Evolutionary conservation across 2,113 vertebrate species (phyloP), one percentile per base, ranked within the genome.

Genomic region (Pterocles orientalis): DNA sequence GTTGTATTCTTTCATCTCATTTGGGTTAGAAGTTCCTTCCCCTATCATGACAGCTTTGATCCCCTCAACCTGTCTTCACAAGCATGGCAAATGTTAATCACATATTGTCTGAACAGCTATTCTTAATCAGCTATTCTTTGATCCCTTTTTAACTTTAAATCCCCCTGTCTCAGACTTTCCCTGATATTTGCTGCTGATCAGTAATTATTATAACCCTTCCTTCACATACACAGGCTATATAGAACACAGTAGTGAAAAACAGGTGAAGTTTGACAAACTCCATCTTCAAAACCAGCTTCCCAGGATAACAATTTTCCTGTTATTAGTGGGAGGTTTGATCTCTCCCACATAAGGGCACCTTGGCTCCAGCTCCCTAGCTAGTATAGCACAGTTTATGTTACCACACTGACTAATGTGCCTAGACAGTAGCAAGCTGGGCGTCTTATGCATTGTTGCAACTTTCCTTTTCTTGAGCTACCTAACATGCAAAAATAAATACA

Each of bases 261-360:
- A 98, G 98, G 97, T 98, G 97, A 98, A 97, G 96, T 97, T 81
- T 97, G 97, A 98, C 97, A 98, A 97, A 97, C 97, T 97, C 96
- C 34, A 15, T 95, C 94, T 83, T 96, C 96, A 92, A 53, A 60
- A 96, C 50, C 76, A 91, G 89, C 81, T 97, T 97, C 96, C 96
- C 97, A 94, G 48, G 82, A 45, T 68, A 96, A 97, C 88, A 41
- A 95, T 97, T 97, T 94, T 94, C 90, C 97, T 97, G 81, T 97
- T 97, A 97, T 95, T 97, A 97, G 95, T 1, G 4, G 87, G 50
- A 39, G 75, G 66, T 65, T 90, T 96, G 77, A 92, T 88, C 95
- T 91, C 88, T 77, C 88, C 85, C 86, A 91, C 56, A 90, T 71
- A 97, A 98, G 97, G 97, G 96, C 98, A 97, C 95, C 23, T 81